Percentiles rank a stretch among this genome's conserved stretches.
Conservation (phyloP, 2,888 invertebrate genomes). For the Nomada hirtipes region DNA sequence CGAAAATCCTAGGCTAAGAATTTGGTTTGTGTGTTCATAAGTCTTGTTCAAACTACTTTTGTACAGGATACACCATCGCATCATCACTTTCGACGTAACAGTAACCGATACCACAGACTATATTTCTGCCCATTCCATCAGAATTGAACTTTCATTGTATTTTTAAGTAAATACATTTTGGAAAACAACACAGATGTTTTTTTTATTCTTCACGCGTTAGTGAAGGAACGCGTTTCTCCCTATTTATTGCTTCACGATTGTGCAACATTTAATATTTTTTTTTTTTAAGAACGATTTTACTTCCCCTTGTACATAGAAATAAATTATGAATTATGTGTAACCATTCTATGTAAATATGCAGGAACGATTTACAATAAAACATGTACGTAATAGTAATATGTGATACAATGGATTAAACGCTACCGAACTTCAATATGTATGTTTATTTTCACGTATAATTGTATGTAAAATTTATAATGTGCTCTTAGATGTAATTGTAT, state of each 20-base stretch:
- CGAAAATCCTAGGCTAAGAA: constrained; percentile 73
- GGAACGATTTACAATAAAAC: constrained; percentile 37
- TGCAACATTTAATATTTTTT: constrained; percentile 23
- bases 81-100: constrained; percentile 74
- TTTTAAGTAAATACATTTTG: constrained; percentile 81
- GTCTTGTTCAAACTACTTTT: constrained; percentile 76
- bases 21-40: constrained; percentile 77
- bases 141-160: constrained; percentile 79
- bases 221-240: constrained; percentile 69
- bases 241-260: constrained; percentile 33
- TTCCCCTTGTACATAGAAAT: constrained; percentile 39
- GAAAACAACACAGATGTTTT: constrained; percentile 70
- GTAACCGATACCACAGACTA: constrained; percentile 73
- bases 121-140: constrained; percentile 80
- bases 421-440: constrained; percentile 28
- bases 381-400: constrained; percentile 46
- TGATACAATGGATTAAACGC: constrained; percentile 32
- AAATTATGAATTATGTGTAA: constrained; percentile 42
- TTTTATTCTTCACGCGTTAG: constrained; percentile 71
- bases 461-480: constrained; percentile 61
- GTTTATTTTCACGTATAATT: constrained; percentile 59
- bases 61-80: constrained; percentile 76
- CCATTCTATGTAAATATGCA: constrained; percentile 44
- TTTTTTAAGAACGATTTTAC: constrained; percentile 33
- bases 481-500: constrained; percentile 59